phyloP scores from a whole-genome alignment of 2,888 invertebrate species.

The Euplagia quadripunctaria region DNA sequence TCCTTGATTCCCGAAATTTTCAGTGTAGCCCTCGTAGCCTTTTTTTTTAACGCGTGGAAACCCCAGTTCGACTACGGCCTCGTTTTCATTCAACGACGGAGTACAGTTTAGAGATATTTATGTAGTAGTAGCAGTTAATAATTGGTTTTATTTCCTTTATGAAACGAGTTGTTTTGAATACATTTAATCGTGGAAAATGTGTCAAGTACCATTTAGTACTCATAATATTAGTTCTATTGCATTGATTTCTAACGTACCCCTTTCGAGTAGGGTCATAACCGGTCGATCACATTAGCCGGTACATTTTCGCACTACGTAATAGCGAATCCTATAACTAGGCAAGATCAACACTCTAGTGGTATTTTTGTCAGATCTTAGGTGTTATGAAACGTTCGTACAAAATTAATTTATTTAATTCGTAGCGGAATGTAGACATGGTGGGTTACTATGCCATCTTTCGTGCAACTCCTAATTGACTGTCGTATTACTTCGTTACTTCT shows the following conservation, averaged over 20 bases:
- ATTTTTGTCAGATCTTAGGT: not conserved
- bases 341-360: not conserved
- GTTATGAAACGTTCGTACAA: not conserved
- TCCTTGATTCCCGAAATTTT: no score
- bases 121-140: slow-evolving; percentile 2
- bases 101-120: not conserved
- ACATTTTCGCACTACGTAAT: not conserved
- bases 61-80: not conserved
- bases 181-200: not conserved
- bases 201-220: not conserved
- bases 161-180: not conserved
- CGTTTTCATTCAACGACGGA: not conserved
- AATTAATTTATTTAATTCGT: not conserved
- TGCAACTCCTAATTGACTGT: slow-evolving; percentile 8
- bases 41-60: no score
- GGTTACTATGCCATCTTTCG: slow-evolving; percentile 14
- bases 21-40: no score
- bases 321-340: not conserved
- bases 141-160: not conserved
- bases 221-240: not conserved
- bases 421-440: not conserved
- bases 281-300: not conserved
- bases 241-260: not conserved
- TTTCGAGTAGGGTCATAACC: not conserved
- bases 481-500: slow-evolving; percentile 21